phyloP scores from a whole-genome alignment of 2,888 invertebrate genomes.

The Phorcus lineatus region DNA sequence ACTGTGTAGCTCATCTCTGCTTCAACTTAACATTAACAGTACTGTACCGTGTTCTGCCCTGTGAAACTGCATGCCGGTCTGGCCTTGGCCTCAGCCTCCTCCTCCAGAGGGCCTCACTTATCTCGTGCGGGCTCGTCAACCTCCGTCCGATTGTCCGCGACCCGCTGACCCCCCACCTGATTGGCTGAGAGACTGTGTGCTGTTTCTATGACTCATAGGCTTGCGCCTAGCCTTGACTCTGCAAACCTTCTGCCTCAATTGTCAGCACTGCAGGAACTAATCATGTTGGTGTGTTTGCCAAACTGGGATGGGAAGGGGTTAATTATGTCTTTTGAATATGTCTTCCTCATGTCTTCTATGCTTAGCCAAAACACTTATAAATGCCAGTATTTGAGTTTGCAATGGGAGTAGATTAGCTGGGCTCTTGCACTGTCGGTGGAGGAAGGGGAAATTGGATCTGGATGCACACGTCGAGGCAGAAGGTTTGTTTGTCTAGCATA shows the following conservation, averaged over 20 bases:
- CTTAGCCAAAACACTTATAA: too few relatives aligned
- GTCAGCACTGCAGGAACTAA: background rate
- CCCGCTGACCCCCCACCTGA: background rate
- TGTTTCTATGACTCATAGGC: background rate
- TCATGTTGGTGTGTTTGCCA: background rate
- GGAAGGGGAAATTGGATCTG: too few relatives aligned
- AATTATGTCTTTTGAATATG: too few relatives aligned
- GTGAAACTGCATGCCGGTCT: conserved; percentile 9
- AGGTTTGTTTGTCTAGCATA: background rate
- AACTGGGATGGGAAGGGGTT: background rate
- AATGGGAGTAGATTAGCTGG: too few relatives aligned
- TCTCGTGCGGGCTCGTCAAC: background rate
- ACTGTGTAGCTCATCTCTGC: conserved; percentile 23
- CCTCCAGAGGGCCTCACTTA: conserved; percentile 6
- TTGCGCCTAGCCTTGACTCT: background rate
- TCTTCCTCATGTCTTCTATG: too few relatives aligned
- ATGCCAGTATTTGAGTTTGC: too few relatives aligned
- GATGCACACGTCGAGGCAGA: background rate
- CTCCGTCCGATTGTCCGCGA: background rate
- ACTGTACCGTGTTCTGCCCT: conserved; percentile 13
- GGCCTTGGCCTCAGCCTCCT: background rate
- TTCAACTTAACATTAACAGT: conserved; percentile 21
- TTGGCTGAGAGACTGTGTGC: too few relatives aligned
- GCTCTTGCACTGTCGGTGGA: too few relatives aligned
- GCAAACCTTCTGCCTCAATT: conserved; percentile 2